Conservation (phyloP, 2,888 invertebrate species). For the Drosophila niveifrons region DNA sequence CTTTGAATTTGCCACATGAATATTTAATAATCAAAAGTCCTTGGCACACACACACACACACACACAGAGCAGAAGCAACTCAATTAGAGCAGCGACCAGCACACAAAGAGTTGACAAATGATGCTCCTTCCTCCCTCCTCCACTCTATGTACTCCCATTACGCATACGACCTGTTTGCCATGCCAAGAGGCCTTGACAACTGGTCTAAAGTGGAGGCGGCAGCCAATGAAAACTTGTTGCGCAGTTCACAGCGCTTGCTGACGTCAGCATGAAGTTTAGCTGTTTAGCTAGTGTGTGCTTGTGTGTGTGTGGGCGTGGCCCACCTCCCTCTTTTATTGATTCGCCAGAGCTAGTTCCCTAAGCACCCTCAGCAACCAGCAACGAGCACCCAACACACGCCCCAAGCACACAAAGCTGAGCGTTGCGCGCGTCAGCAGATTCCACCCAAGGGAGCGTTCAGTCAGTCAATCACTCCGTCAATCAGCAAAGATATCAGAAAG, state of each 20-base stretch:
- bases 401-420: background rate
- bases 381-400: too few relatives aligned
- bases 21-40: constrained; percentile 71
- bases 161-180: constrained; percentile 60
- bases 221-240: constrained; percentile 64
- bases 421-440: background rate
- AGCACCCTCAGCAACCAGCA: background rate
- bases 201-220: background rate
- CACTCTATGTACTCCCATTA: constrained; percentile 30
- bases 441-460: background rate
- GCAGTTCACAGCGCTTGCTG: constrained; percentile 40
- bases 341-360: constrained; percentile 11
- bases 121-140: constrained; percentile 11
- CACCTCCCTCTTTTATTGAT: constrained; percentile 42
- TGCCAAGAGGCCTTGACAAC: constrained; percentile 5
- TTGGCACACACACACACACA: constrained; percentile 51
- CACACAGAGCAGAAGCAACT: constrained; percentile 24
- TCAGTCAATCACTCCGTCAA: background rate
- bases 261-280: constrained; percentile 61
- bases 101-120: constrained; percentile 47
- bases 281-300: background rate
- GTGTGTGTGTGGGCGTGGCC: constrained; percentile 7
- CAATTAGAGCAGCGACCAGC: constrained; percentile 26
- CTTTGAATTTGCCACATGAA: constrained; percentile 61
- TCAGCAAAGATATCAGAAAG: background rate